phyloP scores from a whole-genome alignment of 2,113 vertebrate species.

The Corythaixoides concolor region DNA sequence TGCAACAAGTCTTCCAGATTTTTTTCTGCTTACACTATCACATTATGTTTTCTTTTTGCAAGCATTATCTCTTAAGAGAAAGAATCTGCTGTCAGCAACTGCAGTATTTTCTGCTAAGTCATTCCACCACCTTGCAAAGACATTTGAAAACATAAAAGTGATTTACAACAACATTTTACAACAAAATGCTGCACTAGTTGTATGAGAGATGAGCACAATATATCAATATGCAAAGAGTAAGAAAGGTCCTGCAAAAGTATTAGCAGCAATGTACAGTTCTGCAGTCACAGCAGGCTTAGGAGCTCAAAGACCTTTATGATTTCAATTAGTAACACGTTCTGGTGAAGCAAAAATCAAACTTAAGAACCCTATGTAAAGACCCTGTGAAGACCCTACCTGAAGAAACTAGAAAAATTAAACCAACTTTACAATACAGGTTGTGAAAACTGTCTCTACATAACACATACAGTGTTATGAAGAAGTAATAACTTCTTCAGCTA shows the following conservation, averaged over 20 bases:
- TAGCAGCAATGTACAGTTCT: neutral
- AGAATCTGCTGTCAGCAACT: conserved; percentile 42
- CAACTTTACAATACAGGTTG: neutral
- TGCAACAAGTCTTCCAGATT: neutral
- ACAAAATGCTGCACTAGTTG: conserved; percentile 20
- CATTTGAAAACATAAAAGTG: conserved; percentile 36
- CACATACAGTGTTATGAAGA: too few relatives aligned
- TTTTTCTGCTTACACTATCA: conserved; percentile 44
- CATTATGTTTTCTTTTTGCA: conserved; percentile 1
- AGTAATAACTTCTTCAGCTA: neutral
- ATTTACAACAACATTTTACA: conserved; percentile 34
- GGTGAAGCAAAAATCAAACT: neutral
- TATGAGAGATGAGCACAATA: neutral
- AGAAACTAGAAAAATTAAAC: neutral
- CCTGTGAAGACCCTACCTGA: neutral
- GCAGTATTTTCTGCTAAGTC: conserved; percentile 48
- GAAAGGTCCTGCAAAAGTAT: neutral
- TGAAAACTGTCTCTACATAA: neutral
- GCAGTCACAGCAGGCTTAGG: neutral
- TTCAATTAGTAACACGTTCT: neutral
- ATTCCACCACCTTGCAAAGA: conserved; percentile 52
- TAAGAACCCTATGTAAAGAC: neutral
- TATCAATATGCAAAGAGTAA: conserved; percentile 11
- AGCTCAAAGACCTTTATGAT: neutral
- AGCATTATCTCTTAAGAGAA: conserved; percentile 21